Evolutionary conservation across 2,113 vertebrate species (phyloP).

Genomic region (Caranx ignobilis): DNA sequence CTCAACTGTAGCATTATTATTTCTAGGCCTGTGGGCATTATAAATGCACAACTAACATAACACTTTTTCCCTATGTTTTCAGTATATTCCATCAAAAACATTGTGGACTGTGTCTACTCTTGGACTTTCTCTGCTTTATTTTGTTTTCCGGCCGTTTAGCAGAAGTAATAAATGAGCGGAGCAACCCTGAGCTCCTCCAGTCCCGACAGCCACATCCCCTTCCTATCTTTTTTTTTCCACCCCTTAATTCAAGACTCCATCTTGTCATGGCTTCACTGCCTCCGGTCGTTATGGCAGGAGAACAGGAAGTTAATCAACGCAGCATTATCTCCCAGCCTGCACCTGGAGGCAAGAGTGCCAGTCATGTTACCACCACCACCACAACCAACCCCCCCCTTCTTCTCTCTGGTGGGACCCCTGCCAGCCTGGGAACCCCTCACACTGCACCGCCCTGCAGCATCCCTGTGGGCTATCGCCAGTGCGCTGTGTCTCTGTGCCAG

Average conservation of each 20-base stretch:
- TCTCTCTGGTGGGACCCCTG: slow-evolving; percentile 66
- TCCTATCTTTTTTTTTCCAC: slow-evolving; percentile 41
- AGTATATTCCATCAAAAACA: slow-evolving; percentile 1
- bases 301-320: slow-evolving; percentile 80
- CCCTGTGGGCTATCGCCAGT: slow-evolving; percentile 56
- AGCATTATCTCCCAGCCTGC: slow-evolving; percentile 79
- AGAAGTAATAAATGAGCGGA: slow-evolving; percentile 35
- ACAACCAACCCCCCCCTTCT: no score
- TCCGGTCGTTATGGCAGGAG: slow-evolving; percentile 78
- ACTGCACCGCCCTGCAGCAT: slow-evolving; percentile 54
- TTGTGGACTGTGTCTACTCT: slow-evolving; percentile 3
- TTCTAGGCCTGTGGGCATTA: slow-evolving; percentile 23
- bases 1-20: slow-evolving; percentile 6
- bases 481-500: slow-evolving; percentile 64
- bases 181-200: slow-evolving; percentile 47
- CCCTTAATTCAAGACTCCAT: slow-evolving; percentile 68
- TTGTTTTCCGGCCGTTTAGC: slow-evolving; percentile 17
- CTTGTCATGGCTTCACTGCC: slow-evolving; percentile 69
- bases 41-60: slow-evolving; percentile 23
- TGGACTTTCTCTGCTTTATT: slow-evolving; percentile 26
- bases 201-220: slow-evolving; percentile 55
- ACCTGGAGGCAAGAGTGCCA: slow-evolving; percentile 78
- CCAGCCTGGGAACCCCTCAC: slow-evolving; percentile 72
- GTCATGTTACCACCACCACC: slow-evolving; percentile 43
- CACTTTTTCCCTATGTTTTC: slow-evolving; percentile 6